Evolutionary conservation across 1,140 invertebrate species (phyloP), one percentile per base, ranked within the genome.

Genomic region (Sminthurides bifidus): DNA sequence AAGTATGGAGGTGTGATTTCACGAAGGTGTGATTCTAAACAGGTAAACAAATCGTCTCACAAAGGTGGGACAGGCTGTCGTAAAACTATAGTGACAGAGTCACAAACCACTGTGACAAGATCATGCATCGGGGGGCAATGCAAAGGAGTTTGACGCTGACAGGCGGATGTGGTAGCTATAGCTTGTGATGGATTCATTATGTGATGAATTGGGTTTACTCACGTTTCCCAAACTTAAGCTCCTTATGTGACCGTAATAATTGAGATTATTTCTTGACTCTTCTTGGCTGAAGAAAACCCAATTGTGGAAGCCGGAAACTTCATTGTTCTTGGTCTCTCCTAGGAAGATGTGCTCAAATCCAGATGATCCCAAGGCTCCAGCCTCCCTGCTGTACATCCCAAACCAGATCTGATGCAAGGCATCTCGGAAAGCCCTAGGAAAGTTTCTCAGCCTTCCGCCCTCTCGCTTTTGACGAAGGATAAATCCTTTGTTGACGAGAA

Each of bases 271-370:
- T 17, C 72, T 74, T 19, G 67, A 64, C 73, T 93, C 88, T 72
- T 87, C 80, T 50, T 77, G 75, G 30, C 77, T 76, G 52, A 86
- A 88, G 67, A 84, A 87, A n/a, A 92, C 74, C 88, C 88, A 92
- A 68, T 90, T 91, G 68, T 92, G 88, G 52, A 92, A 73, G 12
- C 89, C 89, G 65, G 75, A 75, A 31, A 92, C 77, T 65, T 83
- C 78, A n/a, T 77, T 71, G 65, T 80, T 79, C 71, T 87, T 82
- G 0, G 87, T 72, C 76, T 92, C 88, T 0, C 85, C 82, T 1
- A 92, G 72, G 68, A 91, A 92, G 23, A 87, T 77, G 65, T 92
- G 88, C 69, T 92, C 88, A 66, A 92, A 90, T 1, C 84, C 87
- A 24, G 81, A 83, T 61, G 85, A 88, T 19, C 84, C 81, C 8